Conservation (phyloP, 2,888 invertebrate species). For the Lacanobia oleracea region DNA sequence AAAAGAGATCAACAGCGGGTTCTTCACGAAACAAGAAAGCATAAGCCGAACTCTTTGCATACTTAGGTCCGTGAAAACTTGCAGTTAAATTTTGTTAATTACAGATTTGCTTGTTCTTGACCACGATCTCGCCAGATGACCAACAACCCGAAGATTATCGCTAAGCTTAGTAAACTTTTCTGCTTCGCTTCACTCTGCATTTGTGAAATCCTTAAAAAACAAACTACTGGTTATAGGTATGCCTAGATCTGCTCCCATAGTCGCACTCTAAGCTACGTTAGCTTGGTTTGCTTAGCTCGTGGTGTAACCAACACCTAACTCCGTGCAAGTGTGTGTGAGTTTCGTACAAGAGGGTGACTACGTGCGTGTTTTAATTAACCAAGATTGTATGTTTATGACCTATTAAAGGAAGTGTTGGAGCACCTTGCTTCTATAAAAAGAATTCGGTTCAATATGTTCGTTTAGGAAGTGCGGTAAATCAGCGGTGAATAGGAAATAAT, state of each 20-base stretch:
- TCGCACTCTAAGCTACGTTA: not conserved
- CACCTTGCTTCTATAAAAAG: slow-evolving; percentile 25
- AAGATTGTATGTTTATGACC: slow-evolving; percentile 35
- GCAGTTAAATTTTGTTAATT: no score
- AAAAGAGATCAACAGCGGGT: not conserved
- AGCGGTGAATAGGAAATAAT: slow-evolving; percentile 23
- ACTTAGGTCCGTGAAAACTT: not conserved
- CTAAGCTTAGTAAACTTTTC: not conserved
- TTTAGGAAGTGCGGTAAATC: slow-evolving; percentile 30
- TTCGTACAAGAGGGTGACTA: slow-evolving; percentile 4
- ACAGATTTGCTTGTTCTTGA: no score
- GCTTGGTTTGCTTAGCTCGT: not conserved
- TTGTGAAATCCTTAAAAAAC: no score
- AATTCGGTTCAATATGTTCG: slow-evolving; percentile 10
- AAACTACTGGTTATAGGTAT: no score
- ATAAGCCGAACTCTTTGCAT: not conserved
- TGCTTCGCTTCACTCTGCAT: not conserved
- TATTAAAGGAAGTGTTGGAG: slow-evolving; percentile 42
- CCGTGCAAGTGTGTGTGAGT: slow-evolving; percentile 1
- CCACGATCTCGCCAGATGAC: not conserved
- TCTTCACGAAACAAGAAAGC: not conserved
- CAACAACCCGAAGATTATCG: no score
- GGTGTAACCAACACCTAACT: not conserved
- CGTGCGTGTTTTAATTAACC: slow-evolving; percentile 42
- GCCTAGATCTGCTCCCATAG: no score